A percentile compares a stretch with the other conserved stretches of the same genome.
These are phyloP conservation scores for Papilio protenor DNA, from an alignment of 2,888 invertebrate genomes.

Conservation along the genomic window DNA sequence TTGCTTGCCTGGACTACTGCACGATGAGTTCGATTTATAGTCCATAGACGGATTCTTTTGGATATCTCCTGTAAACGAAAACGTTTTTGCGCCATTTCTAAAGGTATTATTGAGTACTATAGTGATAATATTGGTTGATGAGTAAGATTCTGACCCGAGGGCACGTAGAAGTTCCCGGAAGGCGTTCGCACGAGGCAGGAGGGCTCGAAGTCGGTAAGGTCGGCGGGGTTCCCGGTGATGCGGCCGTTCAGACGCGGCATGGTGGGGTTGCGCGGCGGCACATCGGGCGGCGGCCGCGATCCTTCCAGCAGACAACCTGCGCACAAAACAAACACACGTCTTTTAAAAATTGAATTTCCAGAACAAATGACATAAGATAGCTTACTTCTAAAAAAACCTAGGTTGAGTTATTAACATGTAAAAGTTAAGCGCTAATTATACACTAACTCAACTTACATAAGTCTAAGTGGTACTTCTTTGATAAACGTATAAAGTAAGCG, in stretches of 20 bases:
- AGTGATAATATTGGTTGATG: not conserved
- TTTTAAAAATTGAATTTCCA: not conserved
- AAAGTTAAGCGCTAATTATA: constrained; percentile 20
- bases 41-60: constrained; percentile 95
- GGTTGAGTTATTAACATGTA: not conserved
- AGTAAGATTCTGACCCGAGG: constrained; percentile 85
- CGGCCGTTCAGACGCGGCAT: constrained; percentile 96
- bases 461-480: constrained; percentile 18
- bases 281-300: constrained; percentile 93
- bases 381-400: not conserved
- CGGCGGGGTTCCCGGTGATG: constrained; percentile 91
- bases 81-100: not conserved
- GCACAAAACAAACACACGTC: constrained; percentile 50
- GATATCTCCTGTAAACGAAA: constrained; percentile 88
- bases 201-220: constrained; percentile 92
- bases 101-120: not conserved
- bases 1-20: constrained; percentile 90
- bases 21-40: constrained; percentile 94
- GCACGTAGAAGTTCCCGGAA: constrained; percentile 97
- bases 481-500: constrained; percentile 32
- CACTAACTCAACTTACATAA: constrained; percentile 3
- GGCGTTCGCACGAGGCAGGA: constrained; percentile 96
- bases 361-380: not conserved
- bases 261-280: constrained; percentile 93
- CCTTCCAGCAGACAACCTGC: constrained; percentile 94